phyloP scores from a whole-genome alignment of 2,888 invertebrate genomes.

The Noctua comes region DNA sequence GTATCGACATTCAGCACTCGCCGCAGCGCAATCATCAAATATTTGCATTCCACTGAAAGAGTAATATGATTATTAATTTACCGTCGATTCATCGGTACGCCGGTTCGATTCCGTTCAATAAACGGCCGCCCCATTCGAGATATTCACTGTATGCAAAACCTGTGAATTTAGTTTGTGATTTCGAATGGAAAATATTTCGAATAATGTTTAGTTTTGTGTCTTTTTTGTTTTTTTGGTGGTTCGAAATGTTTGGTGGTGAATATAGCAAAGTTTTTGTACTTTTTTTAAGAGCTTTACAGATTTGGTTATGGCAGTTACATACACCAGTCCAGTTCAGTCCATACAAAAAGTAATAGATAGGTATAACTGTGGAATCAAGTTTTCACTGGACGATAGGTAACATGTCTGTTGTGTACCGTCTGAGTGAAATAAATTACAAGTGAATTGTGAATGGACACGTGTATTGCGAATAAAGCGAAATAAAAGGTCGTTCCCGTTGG shows the following conservation, averaged over 20 bases:
- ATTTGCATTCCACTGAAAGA: constrained; percentile 89
- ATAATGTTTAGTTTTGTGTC: constrained; percentile 46
- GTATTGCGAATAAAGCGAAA: background rate
- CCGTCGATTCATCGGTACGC: constrained; percentile 82
- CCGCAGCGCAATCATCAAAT: constrained; percentile 88
- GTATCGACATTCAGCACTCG: constrained; percentile 76
- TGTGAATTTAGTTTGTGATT: constrained; percentile 77
- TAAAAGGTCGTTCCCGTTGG: too few species aligned
- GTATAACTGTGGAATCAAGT: accelerated
- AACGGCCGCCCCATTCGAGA: constrained; percentile 71
- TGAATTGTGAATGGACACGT: background rate
- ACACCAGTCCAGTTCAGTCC: accelerated
- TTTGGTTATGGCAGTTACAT: background rate
- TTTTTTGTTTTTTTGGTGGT: constrained; percentile 14
- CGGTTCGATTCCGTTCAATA: constrained; percentile 80
- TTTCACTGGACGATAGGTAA: background rate
- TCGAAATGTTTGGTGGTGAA: constrained; percentile 12
- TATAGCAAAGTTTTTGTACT: constrained; percentile 17
- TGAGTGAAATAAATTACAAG: background rate
- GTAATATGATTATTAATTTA: constrained; percentile 90
- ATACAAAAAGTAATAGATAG: background rate
- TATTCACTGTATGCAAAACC: constrained; percentile 83
- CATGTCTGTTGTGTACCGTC: background rate
- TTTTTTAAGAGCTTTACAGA: constrained; percentile 5
- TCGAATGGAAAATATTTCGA: constrained; percentile 69